These are phyloP conservation scores for Orthosia gracilis DNA, from an alignment of 2,888 invertebrate species.

Conservation along the genomic window DNA sequence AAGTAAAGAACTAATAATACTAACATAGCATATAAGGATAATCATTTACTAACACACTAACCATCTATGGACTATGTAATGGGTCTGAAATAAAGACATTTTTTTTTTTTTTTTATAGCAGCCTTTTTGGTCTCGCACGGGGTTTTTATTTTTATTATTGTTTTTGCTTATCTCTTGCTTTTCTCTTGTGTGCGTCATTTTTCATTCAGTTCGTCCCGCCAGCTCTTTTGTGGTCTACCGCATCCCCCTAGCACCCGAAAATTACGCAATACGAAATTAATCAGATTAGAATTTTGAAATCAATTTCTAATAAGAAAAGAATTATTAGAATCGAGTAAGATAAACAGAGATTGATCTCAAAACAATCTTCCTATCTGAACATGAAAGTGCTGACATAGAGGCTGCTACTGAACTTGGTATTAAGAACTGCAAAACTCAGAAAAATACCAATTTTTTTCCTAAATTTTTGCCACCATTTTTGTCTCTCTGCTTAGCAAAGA, in stretches of 20 bases:
- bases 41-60: too few relatives aligned
- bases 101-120: too few relatives aligned
- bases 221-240: too few relatives aligned
- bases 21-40: too few relatives aligned
- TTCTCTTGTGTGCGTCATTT: too few relatives aligned
- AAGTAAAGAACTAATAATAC: too few relatives aligned
- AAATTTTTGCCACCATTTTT: background rate
- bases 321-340: constrained; percentile 4
- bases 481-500: background rate
- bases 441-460: background rate
- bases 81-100: too few relatives aligned
- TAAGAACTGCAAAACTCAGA: background rate
- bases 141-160: too few relatives aligned
- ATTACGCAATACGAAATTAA: background rate
- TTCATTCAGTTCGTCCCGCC: too few relatives aligned
- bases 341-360: background rate
- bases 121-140: too few relatives aligned
- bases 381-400: background rate
- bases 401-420: background rate
- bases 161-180: too few relatives aligned
- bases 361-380: background rate
- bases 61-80: too few relatives aligned
- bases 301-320: constrained; percentile 7
- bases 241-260: background rate
- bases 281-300: background rate